These are phyloP conservation scores for Zosterops lateralis DNA, from an alignment of 2,113 vertebrate species.

Conservation along the genomic window DNA sequence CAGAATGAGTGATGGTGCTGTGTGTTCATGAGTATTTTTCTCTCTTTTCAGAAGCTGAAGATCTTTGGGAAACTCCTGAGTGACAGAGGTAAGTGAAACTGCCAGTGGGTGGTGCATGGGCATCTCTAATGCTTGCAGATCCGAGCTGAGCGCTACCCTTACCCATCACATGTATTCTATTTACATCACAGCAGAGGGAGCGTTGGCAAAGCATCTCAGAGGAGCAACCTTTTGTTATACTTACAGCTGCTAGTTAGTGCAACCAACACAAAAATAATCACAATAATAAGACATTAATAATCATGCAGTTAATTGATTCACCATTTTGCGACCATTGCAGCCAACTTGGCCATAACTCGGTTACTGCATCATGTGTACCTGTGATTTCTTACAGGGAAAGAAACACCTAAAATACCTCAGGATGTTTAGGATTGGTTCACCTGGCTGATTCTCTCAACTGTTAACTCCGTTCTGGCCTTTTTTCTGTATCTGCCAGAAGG, in stretches of 20 bases:
- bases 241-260: neutral
- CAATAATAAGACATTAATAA: neutral
- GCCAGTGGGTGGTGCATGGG: constrained; percentile 65
- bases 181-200: constrained; percentile 68
- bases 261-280: neutral
- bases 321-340: neutral
- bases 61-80: constrained; percentile 12
- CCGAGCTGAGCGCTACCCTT: neutral
- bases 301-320: neutral
- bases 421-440: neutral
- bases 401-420: neutral
- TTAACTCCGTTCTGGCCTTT: neutral
- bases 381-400: neutral
- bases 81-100: constrained; percentile 40
- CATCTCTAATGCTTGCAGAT: constrained; percentile 57
- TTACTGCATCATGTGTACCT: neutral
- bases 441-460: neutral
- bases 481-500: neutral
- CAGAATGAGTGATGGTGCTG: neutral
- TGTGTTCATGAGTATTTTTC: neutral
- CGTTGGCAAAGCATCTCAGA: constrained; percentile 48
- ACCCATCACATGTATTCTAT: constrained; percentile 62
- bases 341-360: neutral
- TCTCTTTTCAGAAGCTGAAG: neutral
- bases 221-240: constrained; percentile 51